Evolutionary conservation across 2,113 vertebrate species (phyloP), one percentile per base, ranked within the genome.

Genomic region (Ophthalmotilapia sp.): DNA sequence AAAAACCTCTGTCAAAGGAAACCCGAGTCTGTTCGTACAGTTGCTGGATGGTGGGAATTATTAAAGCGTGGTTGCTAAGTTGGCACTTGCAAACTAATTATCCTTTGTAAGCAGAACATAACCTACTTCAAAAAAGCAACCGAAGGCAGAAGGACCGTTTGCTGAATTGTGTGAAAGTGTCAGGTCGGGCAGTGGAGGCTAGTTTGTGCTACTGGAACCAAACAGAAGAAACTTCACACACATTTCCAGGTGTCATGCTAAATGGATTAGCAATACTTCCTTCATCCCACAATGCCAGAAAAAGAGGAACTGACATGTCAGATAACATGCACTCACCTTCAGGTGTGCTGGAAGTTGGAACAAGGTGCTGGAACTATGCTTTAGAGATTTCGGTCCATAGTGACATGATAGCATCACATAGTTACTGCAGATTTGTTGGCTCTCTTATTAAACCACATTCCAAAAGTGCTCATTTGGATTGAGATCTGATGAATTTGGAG

Each of bases 101-200:
- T 13, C 42, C 3, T 29, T 31, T 75, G 23, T 12, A 77, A 77
- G 42, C 4, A 2, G 47, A 77, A 77, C 42, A 77, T 31, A 49
- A 31, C 42, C 26, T 31, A n/a, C 26, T 77, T 77, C 6, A 13
- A 77, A 77, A 49, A 31, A 77, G 42, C 73, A 31, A 49, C 4
- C 2, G 5, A 29, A 49, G 73, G 42, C 73, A 77, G 45, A 17
- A 19, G 45, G 70, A 51, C 73, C 1, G 6, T 47, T 75, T 77
- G 26, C 45, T 77, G 45, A 77, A 51, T 77, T 77, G 73, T 77
- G 73, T 49, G 15, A 77, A 77, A 77, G 26, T 77, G 73, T 31
- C 45, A 51, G 3, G 73, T 49, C 4, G 1, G 2, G 70, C 45
- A n/a, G 10, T 49, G 70, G 26, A 77, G 45, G 45, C 45, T n/a